Base-by-base conservation (phyloP, 2,888 invertebrate genomes). In the Pristionchus exspectatus region DNA sequence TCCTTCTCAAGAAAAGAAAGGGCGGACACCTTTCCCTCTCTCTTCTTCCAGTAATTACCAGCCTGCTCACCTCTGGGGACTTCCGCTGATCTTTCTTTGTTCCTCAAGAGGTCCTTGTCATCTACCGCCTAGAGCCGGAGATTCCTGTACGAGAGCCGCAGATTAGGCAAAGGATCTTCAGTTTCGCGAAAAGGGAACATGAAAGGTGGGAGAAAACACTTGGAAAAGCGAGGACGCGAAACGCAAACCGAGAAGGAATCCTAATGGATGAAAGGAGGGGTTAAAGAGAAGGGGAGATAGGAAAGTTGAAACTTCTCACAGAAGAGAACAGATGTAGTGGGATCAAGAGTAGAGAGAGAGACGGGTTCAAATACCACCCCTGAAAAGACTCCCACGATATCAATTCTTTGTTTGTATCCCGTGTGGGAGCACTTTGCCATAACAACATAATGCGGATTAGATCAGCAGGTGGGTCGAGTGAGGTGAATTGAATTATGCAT, bases 61-160 rank as follows among this genome's bases (percentile, higher is more conserved):
- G 77, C 77, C 77, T 38, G 12, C 77, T 81, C 27, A 81, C 50
- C 77, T 81, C 27, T 77, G 5, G 24, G 50, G 77, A 81, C 50
- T 81, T 81, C 77, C 77, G 77, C 50, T 44, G 77, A 50, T 81
- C 50, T n/a, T n/a, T 21, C 21, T 81, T 81, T 81, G 77, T 81
- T 27, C 50, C 77, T 50, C 3, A 27, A 50, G 77, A n/a, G 50
- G 12, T 24, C 50, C 44, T 74, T 50, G 14, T 74, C 50, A 81
- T 81, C 77, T 81, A 81, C 77, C 77, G 77, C 77, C 44, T 33
- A 50, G 50, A 50, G 44, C 77, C 50, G 50, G 44, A n/a, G 50
- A 81, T 50, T 81, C 77, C 50, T 81, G 50, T 24, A 74, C 12
- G 44, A 74, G 16, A 74, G 72, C 72, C 77, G 44, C 50, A 81